phyloP scores from a whole-genome alignment of 2,888 invertebrate genomes.

The Ceriagrion tenellum region DNA sequence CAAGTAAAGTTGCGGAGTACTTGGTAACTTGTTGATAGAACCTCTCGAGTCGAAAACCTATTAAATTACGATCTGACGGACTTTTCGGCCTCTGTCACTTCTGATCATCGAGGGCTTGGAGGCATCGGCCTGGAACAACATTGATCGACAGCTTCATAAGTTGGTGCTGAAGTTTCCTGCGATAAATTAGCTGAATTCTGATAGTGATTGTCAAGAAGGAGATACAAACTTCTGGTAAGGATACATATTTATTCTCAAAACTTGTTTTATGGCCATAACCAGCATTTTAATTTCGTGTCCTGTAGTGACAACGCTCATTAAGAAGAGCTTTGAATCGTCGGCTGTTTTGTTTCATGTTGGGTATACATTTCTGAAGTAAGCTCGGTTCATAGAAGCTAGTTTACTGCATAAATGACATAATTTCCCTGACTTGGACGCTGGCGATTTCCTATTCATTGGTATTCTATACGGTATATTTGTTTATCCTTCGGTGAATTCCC shows the following conservation, averaged over 20 bases:
- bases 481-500: neutral
- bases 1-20: neutral
- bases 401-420: too few species aligned
- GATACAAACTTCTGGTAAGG: conserved; percentile 22
- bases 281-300: too few species aligned
- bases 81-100: neutral
- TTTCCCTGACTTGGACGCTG: too few species aligned
- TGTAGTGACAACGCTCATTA: too few species aligned
- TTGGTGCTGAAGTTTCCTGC: conserved; percentile 23
- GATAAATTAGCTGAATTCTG: neutral
- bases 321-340: too few species aligned
- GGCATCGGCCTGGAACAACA: neutral
- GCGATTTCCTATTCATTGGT: too few species aligned
- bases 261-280: too few species aligned
- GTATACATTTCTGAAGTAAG: too few species aligned
- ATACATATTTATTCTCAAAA: neutral
- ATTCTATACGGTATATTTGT: neutral
- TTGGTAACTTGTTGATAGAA: neutral
- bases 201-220: neutral
- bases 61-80: neutral
- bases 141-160: conserved; percentile 25
- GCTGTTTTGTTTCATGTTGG: too few species aligned
- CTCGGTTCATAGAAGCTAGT: too few species aligned
- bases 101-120: conserved; percentile 16
- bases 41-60: neutral